phyloP scores from a whole-genome alignment of 2,113 vertebrate genomes.

The Tragelaphus buxtoni region DNA sequence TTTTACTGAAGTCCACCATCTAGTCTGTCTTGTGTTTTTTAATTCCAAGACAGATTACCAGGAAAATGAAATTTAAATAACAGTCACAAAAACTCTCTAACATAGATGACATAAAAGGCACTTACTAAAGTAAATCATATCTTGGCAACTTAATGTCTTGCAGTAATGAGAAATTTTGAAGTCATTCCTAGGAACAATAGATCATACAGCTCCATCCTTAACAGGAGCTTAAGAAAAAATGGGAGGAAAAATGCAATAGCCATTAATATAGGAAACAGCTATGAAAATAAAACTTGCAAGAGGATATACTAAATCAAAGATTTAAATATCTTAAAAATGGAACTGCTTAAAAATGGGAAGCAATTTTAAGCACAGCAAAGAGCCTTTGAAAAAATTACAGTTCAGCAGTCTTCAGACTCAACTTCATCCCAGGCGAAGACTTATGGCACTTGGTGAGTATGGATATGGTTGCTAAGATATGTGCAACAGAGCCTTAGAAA shows the following conservation, averaged over 20 bases:
- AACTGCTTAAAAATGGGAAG: constrained; percentile 7
- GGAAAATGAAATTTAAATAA: constrained; percentile 76
- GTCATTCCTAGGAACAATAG: constrained; percentile 74
- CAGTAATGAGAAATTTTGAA: constrained; percentile 81
- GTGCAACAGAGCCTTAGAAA: not conserved
- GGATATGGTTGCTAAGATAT: not conserved
- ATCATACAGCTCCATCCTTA: constrained; percentile 66
- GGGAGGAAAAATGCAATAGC: not conserved
- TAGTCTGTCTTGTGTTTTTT: constrained; percentile 67
- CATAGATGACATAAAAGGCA: constrained; percentile 70
- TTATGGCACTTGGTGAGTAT: too few relatives aligned
- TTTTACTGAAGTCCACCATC: constrained; percentile 20
- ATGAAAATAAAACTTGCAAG: constrained; percentile 59
- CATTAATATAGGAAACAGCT: constrained; percentile 66
- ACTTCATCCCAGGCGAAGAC: not conserved
- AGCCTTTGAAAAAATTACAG: not conserved
- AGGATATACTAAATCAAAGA: constrained; percentile 43
- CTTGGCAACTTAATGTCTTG: constrained; percentile 78
- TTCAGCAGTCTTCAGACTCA: not conserved
- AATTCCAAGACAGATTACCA: constrained; percentile 44
- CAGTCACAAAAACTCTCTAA: constrained; percentile 70
- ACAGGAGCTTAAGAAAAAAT: constrained; percentile 64
- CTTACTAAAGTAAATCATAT: constrained; percentile 75
- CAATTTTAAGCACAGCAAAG: constrained; percentile 22
- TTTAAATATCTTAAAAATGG: constrained; percentile 49